phyloP scores from a whole-genome alignment of 2,888 invertebrate species.

The Ophioninae sp. region DNA sequence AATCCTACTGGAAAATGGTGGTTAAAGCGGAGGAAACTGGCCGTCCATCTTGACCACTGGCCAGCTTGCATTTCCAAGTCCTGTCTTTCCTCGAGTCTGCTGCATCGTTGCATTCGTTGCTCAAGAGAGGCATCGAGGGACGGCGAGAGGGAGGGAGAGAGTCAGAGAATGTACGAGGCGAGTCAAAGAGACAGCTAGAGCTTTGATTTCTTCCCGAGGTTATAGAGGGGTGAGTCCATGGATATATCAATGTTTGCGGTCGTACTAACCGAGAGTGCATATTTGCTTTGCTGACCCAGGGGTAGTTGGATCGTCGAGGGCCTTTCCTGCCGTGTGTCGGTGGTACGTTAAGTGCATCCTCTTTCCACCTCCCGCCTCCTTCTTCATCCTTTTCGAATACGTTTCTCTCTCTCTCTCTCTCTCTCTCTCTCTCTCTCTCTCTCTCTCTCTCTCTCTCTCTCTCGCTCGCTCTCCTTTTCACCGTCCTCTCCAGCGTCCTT shows the following conservation, averaged over 20 bases:
- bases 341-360: slow-evolving; percentile 36
- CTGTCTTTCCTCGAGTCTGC: background rate
- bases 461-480: background rate
- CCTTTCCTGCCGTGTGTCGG: slow-evolving; percentile 39
- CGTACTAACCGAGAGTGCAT: slow-evolving; percentile 75
- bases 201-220: slow-evolving; percentile 36
- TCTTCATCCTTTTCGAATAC: slow-evolving; percentile 11
- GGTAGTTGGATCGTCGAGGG: slow-evolving; percentile 51
- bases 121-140: background rate
- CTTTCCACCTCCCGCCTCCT: slow-evolving; percentile 12
- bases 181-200: slow-evolving; percentile 28
- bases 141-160: background rate
- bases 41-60: background rate
- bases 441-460: background rate
- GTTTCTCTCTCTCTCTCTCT: slow-evolving; percentile 13
- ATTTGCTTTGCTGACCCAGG: slow-evolving; percentile 75
- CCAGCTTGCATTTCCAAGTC: background rate
- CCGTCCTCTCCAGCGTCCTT: background rate
- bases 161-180: background rate
- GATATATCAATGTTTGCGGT: slow-evolving; percentile 74
- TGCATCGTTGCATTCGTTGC: background rate
- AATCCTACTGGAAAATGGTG: background rate
- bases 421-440: background rate
- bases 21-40: background rate
- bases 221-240: slow-evolving; percentile 47